phyloP scores from a whole-genome alignment of 2,888 invertebrate species.

The Digitonthophagus gazella region DNA sequence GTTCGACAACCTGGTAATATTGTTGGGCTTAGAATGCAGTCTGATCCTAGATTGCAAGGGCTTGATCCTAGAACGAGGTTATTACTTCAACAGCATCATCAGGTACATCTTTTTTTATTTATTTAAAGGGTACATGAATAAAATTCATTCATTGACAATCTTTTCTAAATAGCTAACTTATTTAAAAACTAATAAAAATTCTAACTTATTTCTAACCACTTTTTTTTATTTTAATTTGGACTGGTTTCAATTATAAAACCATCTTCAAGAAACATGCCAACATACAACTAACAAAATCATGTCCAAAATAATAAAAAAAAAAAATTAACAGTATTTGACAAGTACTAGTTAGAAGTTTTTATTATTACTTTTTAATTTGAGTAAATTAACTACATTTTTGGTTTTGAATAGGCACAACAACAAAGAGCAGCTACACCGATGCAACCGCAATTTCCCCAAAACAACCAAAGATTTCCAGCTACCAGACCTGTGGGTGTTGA shows the following conservation, averaged over 20 bases:
- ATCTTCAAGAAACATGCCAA: no score
- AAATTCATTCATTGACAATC: no score
- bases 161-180: no score
- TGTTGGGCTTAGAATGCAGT: slow-evolving; percentile 43
- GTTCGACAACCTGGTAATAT: slow-evolving; percentile 41
- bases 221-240: no score
- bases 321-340: no score
- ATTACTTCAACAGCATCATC: slow-evolving; percentile 52
- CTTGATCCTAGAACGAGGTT: slow-evolving; percentile 57
- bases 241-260: no score
- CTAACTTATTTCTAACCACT: no score
- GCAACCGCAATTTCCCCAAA: slow-evolving; percentile 31
- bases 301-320: no score
- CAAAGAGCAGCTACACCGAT: slow-evolving; percentile 34
- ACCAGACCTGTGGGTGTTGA: slow-evolving; percentile 42
- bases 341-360: background rate
- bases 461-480: slow-evolving; percentile 24
- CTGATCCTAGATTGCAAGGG: slow-evolving; percentile 53
- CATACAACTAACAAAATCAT: no score
- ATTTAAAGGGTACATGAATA: no score
- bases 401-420: slow-evolving; percentile 25
- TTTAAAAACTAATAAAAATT: no score
- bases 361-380: slow-evolving; percentile 14
- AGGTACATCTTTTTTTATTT: slow-evolving; percentile 1
- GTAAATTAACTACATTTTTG: no score